Percentiles rank a stretch among this genome's conserved stretches.
These are phyloP conservation scores for Sinotaia quadrata DNA, from an alignment of 2,888 invertebrate species.

Conservation along the genomic window DNA sequence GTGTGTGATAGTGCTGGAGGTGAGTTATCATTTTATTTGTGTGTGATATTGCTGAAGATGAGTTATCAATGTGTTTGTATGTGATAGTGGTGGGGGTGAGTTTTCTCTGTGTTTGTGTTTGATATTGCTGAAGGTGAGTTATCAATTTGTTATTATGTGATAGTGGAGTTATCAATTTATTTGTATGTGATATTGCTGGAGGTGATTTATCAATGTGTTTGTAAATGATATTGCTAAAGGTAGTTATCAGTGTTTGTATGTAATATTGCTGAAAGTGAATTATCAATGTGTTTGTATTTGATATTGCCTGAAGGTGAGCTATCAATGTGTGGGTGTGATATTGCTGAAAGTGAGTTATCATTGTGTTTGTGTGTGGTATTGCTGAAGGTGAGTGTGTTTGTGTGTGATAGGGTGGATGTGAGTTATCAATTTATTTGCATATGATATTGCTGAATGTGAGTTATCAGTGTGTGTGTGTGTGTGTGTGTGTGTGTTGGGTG, in stretches of 20 bases:
- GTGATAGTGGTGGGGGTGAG: background rate
- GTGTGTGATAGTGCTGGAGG: slow-evolving; percentile 59
- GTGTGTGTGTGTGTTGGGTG: background rate
- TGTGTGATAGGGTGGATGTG: slow-evolving; percentile 59
- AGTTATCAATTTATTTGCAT: slow-evolving; percentile 53
- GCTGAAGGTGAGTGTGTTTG: slow-evolving; percentile 58
- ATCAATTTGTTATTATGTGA: no score
- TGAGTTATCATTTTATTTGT: slow-evolving; percentile 50
- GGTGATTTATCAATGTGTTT: slow-evolving; percentile 60
- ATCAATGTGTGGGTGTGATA: no score
- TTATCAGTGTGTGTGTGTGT: background rate
- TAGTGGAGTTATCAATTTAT: no score
- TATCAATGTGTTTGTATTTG: no score
- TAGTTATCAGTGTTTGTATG: slow-evolving; percentile 52
- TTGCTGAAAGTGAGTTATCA: no score
- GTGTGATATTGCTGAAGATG: slow-evolving; percentile 59
- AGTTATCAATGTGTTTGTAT: slow-evolving; percentile 5
- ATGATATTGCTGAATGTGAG: slow-evolving; percentile 59
- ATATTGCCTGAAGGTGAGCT: no score
- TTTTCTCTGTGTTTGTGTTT: background rate
- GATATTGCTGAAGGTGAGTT: no score
- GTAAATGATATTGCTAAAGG: slow-evolving; percentile 54
- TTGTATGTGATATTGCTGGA: no score
- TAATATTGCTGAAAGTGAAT: slow-evolving; percentile 57
- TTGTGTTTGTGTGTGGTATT: slow-evolving; percentile 58